Conservation (phyloP, 2,888 invertebrate genomes). For the Pimpla rufipes region DNA sequence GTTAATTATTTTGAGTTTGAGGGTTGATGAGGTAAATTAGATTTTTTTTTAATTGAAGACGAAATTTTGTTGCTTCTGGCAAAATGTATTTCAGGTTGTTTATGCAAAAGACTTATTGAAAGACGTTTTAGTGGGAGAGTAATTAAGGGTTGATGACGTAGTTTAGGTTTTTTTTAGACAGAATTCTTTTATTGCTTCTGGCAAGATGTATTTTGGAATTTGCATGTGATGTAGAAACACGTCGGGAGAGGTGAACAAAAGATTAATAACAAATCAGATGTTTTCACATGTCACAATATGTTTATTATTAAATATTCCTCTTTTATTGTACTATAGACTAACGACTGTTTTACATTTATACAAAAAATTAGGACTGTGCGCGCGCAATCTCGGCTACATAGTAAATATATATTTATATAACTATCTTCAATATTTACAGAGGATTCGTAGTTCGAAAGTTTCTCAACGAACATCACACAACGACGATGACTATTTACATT, state of each 20-base stretch:
- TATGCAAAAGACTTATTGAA: background rate
- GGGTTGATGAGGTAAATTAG: no score
- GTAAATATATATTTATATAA: constrained; percentile 43
- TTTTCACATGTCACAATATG: constrained; percentile 59
- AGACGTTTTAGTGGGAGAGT: background rate
- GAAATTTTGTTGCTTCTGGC: no score
- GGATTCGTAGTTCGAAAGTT: constrained; percentile 26
- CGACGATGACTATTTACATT: constrained; percentile 68
- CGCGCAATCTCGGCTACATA: constrained; percentile 48
- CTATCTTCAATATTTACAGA: constrained; percentile 21
- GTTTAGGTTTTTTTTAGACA: no score
- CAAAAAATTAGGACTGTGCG: constrained; percentile 73
- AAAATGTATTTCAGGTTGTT: no score
- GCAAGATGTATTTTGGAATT: no score
- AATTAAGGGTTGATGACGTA: no score
- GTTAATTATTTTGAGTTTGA: no score
- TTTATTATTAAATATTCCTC: constrained; percentile 81
- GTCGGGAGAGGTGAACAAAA: background rate
- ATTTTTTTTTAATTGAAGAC: no score
- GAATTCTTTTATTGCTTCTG: no score
- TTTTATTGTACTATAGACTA: constrained; percentile 69
- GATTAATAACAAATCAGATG: constrained; percentile 17
- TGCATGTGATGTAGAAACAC: background rate
- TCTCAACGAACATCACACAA: constrained; percentile 34
- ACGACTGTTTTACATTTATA: constrained; percentile 81